A percentile compares a stretch with the other conserved stretches of the same genome.
Evolutionary conservation across 2,113 vertebrate genomes (phyloP).

Genomic region (Zingel zingel): DNA sequence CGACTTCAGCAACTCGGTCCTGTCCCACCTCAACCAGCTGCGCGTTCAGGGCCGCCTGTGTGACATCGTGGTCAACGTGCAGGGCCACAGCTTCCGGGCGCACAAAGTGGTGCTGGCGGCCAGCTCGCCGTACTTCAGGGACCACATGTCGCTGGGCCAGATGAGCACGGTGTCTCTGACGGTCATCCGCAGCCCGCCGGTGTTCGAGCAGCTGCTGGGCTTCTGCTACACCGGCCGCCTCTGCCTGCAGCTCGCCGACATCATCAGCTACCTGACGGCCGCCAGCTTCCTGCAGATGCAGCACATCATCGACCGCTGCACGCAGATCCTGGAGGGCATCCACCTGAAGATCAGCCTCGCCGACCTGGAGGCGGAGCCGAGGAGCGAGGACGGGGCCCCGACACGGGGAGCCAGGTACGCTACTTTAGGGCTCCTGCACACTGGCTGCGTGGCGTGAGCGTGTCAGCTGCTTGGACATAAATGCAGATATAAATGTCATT

Average conservation of each 20-base stretch:
- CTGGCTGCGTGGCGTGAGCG: no score
- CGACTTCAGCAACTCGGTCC: slow-evolving; percentile 98
- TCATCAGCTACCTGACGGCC: slow-evolving; percentile 98
- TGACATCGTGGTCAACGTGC: slow-evolving; percentile 97
- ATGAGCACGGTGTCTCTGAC: slow-evolving; percentile 98
- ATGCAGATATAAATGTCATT: no score
- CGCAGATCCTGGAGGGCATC: slow-evolving; percentile 97
- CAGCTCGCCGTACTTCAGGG: slow-evolving; percentile 99
- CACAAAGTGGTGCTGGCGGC: slow-evolving; percentile 99
- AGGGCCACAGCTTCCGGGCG: slow-evolving; percentile 96
- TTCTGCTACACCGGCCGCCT: slow-evolving; percentile 98
- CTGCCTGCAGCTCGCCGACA: slow-evolving; percentile 95
- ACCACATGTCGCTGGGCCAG: slow-evolving; percentile 99
- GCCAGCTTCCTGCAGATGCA: slow-evolving; percentile 99
- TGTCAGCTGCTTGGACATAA: no score
- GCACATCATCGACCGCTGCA: slow-evolving; percentile 98
- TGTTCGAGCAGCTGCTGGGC: slow-evolving; percentile 96
- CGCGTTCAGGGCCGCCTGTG: slow-evolving; percentile 97
- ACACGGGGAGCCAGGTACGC: no score
- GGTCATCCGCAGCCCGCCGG: slow-evolving; percentile 95
- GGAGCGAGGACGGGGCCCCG: slow-evolving; percentile 65
- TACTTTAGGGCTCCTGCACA: no score
- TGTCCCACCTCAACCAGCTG: slow-evolving; percentile 96
- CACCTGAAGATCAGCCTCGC: slow-evolving; percentile 96
- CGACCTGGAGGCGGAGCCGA: slow-evolving; percentile 89